Evolutionary conservation across 2,797 vertebrate species (phyloP).

Genomic region (Ispidina picta): DNA sequence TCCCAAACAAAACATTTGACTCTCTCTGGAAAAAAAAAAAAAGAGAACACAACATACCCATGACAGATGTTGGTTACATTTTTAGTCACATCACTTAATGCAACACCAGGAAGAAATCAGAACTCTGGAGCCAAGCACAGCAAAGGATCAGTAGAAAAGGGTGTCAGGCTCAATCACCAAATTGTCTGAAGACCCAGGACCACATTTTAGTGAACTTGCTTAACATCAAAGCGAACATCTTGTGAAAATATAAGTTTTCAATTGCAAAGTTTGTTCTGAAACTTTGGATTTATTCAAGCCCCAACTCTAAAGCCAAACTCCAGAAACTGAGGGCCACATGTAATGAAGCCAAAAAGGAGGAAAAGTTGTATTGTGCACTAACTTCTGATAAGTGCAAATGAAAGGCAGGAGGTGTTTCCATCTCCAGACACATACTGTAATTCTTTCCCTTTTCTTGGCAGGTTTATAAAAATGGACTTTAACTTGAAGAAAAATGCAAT

Average conservation of each 20-base stretch:
- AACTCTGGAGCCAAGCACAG: background rate
- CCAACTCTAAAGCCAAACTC: background rate
- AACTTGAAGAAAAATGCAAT: background rate
- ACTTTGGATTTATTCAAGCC: background rate
- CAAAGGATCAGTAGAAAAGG: background rate
- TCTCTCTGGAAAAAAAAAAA: background rate
- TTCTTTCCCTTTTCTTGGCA: background rate
- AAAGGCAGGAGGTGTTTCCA: background rate
- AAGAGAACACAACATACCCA: background rate
- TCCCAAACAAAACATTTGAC: constrained; percentile 28
- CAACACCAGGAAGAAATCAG: background rate
- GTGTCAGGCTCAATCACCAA: background rate
- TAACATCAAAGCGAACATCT: background rate
- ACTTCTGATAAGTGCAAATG: background rate
- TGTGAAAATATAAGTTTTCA: background rate
- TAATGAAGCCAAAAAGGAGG: background rate
- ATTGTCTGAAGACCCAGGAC: background rate
- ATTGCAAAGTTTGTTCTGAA: background rate
- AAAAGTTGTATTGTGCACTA: background rate
- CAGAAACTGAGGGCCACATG: accelerated
- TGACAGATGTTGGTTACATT: background rate
- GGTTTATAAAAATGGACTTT: background rate
- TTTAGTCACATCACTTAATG: background rate
- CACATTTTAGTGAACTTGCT: background rate
- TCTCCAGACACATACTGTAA: background rate